These are phyloP conservation scores for Lophius americanus DNA, from an alignment of 2,797 vertebrate genomes.

Conservation along the genomic window DNA sequence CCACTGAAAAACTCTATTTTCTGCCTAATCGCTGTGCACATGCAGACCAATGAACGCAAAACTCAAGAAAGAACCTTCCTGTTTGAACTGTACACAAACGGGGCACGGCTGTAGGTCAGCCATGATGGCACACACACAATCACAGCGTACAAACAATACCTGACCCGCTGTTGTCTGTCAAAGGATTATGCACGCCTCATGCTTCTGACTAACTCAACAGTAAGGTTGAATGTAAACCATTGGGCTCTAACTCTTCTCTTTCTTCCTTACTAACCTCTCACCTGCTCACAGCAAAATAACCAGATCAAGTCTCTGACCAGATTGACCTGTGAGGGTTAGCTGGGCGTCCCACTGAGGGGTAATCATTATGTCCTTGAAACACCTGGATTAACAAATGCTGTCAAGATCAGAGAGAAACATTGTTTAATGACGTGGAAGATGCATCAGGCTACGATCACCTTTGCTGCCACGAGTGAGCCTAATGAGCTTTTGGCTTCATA, in stretches of 20 bases:
- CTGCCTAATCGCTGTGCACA: too few species aligned
- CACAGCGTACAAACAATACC: too few species aligned
- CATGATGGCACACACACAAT: too few species aligned
- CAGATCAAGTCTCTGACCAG: slow-evolving; percentile 34
- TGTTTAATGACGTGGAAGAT: not conserved
- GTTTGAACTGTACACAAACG: too few species aligned
- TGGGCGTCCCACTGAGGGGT: slow-evolving; percentile 29
- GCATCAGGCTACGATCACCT: too few species aligned
- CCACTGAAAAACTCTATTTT: too few species aligned
- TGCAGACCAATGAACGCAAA: too few species aligned
- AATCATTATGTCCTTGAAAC: slow-evolving; percentile 37
- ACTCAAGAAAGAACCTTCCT: too few species aligned
- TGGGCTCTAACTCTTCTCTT: slow-evolving; percentile 45
- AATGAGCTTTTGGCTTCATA: too few species aligned
- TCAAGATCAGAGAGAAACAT: not conserved
- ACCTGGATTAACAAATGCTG: slow-evolving; percentile 12
- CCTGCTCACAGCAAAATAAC: slow-evolving; percentile 25
- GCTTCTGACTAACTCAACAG: slow-evolving; percentile 31
- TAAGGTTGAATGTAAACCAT: slow-evolving; percentile 29
- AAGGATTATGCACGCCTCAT: slow-evolving; percentile 27
- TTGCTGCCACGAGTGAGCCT: too few species aligned
- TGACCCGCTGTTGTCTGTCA: slow-evolving; percentile 2
- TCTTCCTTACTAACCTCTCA: slow-evolving; percentile 15
- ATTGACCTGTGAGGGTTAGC: slow-evolving; percentile 29
- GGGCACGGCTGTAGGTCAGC: too few species aligned